Evolutionary conservation across 2,888 invertebrate genomes (phyloP), one percentile per base, ranked within the genome.

Genomic region (Ectemnius cavifrons): DNA sequence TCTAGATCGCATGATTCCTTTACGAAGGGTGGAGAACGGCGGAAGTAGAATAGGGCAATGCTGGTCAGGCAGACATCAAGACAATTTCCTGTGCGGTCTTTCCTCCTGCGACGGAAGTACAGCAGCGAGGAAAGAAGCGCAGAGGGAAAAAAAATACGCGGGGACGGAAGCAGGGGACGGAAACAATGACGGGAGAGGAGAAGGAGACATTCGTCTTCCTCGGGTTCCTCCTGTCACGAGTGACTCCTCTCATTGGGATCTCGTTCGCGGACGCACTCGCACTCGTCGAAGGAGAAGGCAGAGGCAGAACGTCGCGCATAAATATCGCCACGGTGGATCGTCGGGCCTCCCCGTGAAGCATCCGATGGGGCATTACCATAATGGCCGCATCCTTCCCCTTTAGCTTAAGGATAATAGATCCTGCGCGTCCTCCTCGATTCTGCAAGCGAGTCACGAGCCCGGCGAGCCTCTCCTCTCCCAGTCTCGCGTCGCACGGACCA

Each of bases 381-480:
- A 81, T 79, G 78, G 79, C 70, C 79, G 71, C 73, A 69, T 77
- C 70, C 74, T 64, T 72, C 76, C 78, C 75, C 71, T 79, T 77
- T 77, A 82, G 75, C 71, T 81, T 69, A 75, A 77, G 79, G 81
- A 85, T 84, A 84, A 85, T 81, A 81, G 79, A 79, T 84, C 79
- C 75, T 20, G 20, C 71, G 70, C 67, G 64, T 67, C 52, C 65
- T 20, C 60, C 64, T 37, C 64, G 75, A 76, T 76, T 37, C 73
- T 73, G 73, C 73, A 76, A 69, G 73, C 75, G 75, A 76, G 75
- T 76, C 75, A 76, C 75, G 75, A 76, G 46, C 67, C 57, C 65
- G 60, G 62, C 65, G 63, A 73, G 62, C 60, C 49, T 37, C 37
- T 2, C 1, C 37, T 23, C 2, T 20, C 5, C 8, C 8, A 37